Evolutionary conservation across 92 coral and sea anemone species (phyloP).

Genomic region (Meandrina meandrites): DNA sequence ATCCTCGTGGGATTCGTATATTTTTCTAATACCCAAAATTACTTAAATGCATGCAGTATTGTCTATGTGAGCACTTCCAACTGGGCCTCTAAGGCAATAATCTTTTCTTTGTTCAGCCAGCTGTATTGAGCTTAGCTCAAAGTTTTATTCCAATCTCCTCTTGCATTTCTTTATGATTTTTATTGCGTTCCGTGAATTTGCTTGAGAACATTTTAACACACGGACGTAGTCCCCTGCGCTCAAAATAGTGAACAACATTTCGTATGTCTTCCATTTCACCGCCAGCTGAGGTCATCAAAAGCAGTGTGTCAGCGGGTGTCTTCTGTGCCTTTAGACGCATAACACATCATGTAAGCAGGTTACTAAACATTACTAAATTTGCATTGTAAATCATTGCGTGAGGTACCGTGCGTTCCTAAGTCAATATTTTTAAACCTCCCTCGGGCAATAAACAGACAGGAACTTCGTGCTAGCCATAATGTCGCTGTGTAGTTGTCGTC

Average conservation of each 20-base stretch:
- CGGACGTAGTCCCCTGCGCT: not conserved
- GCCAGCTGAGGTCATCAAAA: not conserved
- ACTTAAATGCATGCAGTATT: not conserved
- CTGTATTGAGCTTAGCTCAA: not conserved
- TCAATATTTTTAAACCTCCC: not conserved
- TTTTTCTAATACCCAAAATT: not conserved
- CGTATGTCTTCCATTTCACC: not conserved
- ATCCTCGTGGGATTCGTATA: no score
- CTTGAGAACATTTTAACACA: not conserved
- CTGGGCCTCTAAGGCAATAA: not conserved
- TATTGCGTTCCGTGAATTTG: not conserved
- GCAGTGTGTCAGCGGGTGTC: not conserved
- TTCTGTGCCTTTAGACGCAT: not conserved
- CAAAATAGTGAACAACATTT: not conserved
- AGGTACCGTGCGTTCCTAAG: conserved; percentile 9
- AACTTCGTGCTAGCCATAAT: not conserved
- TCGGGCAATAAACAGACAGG: conserved; percentile 8
- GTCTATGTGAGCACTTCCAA: not conserved
- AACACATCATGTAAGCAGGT: not conserved
- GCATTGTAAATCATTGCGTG: conserved; percentile 18
- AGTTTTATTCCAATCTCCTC: not conserved
- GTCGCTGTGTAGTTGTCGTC: not conserved
- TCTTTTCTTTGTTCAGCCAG: not conserved
- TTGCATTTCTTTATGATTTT: not conserved
- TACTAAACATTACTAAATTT: not conserved